Evolutionary conservation across 2,797 vertebrate species (phyloP).

Genomic region (Orestias chungarensis): DNA sequence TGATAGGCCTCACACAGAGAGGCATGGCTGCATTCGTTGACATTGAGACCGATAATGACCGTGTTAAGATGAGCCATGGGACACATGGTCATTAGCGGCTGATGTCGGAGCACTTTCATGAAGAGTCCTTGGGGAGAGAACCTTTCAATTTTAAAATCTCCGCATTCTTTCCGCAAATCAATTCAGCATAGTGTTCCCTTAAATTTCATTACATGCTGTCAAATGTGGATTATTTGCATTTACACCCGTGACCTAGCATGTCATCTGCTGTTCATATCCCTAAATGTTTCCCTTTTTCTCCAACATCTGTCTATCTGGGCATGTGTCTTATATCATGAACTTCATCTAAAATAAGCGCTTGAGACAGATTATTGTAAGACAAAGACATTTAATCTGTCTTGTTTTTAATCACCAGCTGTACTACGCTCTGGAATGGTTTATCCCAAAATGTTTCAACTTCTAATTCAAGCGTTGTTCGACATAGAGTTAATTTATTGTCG

Average conservation of each 20-base stretch:
- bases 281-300: slow-evolving; percentile 1
- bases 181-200: slow-evolving; percentile 17
- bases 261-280: slow-evolving; percentile 8
- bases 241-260: slow-evolving; percentile 7
- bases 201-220: slow-evolving; percentile 15
- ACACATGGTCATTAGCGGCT: background rate
- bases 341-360: slow-evolving; percentile 13
- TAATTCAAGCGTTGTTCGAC: slow-evolving; percentile 22
- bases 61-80: background rate
- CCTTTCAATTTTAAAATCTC: slow-evolving; percentile 6
- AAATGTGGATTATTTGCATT: slow-evolving; percentile 31
- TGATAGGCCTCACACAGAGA: slow-evolving; percentile 4
- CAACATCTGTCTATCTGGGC: background rate
- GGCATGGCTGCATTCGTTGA: slow-evolving; percentile 6
- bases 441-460: slow-evolving; percentile 15
- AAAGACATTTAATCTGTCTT: slow-evolving; percentile 13
- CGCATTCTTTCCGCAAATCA: slow-evolving; percentile 19
- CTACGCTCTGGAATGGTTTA: slow-evolving; percentile 18
- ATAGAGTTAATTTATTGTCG: slow-evolving; percentile 21
- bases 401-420: slow-evolving; percentile 11
- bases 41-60: slow-evolving; percentile 14
- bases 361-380: slow-evolving; percentile 12
- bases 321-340: background rate
- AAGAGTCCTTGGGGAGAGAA: background rate
- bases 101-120: slow-evolving; percentile 1